phyloP scores from a whole-genome alignment of 2,888 invertebrate species.

The Drosophila affinis region DNA sequence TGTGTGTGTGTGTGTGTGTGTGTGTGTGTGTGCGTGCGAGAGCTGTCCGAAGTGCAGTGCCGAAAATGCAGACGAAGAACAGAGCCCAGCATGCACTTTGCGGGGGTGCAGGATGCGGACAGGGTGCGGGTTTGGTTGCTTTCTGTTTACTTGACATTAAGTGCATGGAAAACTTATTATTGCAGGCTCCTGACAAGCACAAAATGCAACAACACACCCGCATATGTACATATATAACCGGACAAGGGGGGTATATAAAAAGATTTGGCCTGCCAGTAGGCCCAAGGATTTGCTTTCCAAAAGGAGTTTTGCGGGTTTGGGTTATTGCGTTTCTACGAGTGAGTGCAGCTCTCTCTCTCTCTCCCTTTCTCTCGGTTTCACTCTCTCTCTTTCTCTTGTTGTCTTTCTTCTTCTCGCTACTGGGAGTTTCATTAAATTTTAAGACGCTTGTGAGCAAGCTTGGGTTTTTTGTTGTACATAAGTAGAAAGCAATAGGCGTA shows the following conservation, averaged over 20 bases:
- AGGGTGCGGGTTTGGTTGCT: conserved; percentile 14
- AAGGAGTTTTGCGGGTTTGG: conserved; percentile 30
- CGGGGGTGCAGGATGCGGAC: conserved; percentile 15
- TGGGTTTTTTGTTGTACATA: conserved; percentile 72
- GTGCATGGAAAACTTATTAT: conserved; percentile 77
- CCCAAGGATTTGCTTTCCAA: conserved; percentile 36
- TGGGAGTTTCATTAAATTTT: conserved; percentile 79
- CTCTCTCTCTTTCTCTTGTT: not conserved
- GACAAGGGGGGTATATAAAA: conserved; percentile 62
- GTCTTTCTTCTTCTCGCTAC: conserved; percentile 20
- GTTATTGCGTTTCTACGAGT: not conserved
- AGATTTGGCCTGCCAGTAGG: conserved; percentile 51
- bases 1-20: conserved; percentile 3
- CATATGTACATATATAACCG: conserved; percentile 8
- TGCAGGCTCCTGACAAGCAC: conserved; percentile 74
- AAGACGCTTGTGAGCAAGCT: conserved; percentile 66
- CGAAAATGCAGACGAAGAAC: conserved; percentile 49
- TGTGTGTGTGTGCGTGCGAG: conserved; percentile 5
- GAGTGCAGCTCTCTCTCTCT: conserved; percentile 2
- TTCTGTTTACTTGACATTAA: conserved; percentile 79
- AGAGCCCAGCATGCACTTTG: conserved; percentile 48
- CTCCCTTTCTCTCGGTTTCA: too few relatives aligned
- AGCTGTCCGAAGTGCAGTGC: conserved; percentile 45
- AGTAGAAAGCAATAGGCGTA: conserved; percentile 34
- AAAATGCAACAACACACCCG: conserved; percentile 64